These are phyloP conservation scores for Dascillus cervinus DNA, from an alignment of 2,888 invertebrate genomes.

Conservation along the genomic window DNA sequence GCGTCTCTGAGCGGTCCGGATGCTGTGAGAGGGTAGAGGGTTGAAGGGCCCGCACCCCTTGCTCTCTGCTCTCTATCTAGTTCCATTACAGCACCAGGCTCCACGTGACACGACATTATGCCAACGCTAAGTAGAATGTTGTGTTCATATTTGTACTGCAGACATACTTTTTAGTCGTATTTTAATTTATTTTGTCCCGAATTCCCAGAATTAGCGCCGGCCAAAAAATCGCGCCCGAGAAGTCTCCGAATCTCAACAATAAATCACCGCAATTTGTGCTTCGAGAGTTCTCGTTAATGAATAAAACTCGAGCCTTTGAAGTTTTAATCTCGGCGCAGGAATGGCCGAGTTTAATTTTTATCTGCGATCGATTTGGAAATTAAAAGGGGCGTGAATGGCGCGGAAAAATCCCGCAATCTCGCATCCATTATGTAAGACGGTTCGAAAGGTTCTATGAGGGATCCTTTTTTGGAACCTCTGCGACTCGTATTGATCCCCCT, in stretches of 20 bases:
- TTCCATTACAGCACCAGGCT: constrained; percentile 27
- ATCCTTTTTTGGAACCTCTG: constrained; percentile 9
- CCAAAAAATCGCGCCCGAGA: too few relatives aligned
- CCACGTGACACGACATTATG: constrained; percentile 28
- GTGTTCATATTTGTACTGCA: constrained; percentile 24
- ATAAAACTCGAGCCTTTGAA: too few relatives aligned
- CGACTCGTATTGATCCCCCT: constrained; percentile 26
- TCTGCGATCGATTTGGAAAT: background rate
- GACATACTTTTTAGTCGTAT: constrained; percentile 11
- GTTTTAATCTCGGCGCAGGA: too few relatives aligned
- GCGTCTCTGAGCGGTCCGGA: constrained; percentile 37
- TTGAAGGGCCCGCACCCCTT: constrained; percentile 27
- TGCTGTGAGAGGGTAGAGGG: constrained; percentile 33
- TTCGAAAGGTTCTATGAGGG: constrained; percentile 11
- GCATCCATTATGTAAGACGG: constrained; percentile 17
- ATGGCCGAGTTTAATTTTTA: too few relatives aligned
- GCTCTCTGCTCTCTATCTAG: constrained; percentile 30
- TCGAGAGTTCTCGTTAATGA: too few relatives aligned
- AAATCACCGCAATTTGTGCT: too few relatives aligned
- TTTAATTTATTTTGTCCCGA: constrained; percentile 14
- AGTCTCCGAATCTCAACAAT: too few relatives aligned
- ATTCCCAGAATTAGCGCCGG: too few relatives aligned
- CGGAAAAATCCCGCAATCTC: constrained; percentile 5
- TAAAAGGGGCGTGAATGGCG: background rate
- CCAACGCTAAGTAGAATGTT: constrained; percentile 31